These are phyloP conservation scores for Erynnis tages DNA, from an alignment of 2,888 invertebrate species.

Conservation along the genomic window DNA sequence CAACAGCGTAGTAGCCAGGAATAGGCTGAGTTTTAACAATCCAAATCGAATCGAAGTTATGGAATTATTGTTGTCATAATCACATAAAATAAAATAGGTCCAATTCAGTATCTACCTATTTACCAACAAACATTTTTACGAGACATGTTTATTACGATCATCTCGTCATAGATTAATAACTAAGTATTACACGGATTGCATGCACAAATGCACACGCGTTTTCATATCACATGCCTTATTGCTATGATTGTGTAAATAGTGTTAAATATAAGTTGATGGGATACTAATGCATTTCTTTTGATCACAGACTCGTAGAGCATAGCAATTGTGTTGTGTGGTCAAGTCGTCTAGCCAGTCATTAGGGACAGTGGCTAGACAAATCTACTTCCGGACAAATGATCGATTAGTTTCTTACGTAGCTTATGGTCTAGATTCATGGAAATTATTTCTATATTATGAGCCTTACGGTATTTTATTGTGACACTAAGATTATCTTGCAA, in stretches of 20 bases:
- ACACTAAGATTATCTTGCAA: neutral
- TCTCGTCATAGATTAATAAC: no score
- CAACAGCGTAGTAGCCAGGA: no score
- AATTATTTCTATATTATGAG: constrained; percentile 20
- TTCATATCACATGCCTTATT: neutral
- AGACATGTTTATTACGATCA: no score
- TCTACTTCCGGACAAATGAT: constrained; percentile 20
- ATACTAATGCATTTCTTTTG: neutral
- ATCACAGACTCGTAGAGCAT: neutral
- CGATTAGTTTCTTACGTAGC: constrained; percentile 17
- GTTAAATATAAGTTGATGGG: neutral
- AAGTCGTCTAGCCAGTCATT: constrained; percentile 5
- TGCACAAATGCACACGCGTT: no score
- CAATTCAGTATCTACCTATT: no score
- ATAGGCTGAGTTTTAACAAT: no score
- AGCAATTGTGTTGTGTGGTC: neutral
- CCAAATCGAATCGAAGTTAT: no score
- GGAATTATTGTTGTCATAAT: no score
- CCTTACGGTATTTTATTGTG: constrained; percentile 5
- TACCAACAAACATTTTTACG: no score
- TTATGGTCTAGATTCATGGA: constrained; percentile 17
- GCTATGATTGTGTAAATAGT: neutral
- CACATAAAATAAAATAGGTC: no score
- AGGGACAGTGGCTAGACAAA: neutral
- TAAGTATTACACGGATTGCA: no score